Conservation (phyloP, 2,888 invertebrate genomes). For the Slavum lentiscoides region DNA sequence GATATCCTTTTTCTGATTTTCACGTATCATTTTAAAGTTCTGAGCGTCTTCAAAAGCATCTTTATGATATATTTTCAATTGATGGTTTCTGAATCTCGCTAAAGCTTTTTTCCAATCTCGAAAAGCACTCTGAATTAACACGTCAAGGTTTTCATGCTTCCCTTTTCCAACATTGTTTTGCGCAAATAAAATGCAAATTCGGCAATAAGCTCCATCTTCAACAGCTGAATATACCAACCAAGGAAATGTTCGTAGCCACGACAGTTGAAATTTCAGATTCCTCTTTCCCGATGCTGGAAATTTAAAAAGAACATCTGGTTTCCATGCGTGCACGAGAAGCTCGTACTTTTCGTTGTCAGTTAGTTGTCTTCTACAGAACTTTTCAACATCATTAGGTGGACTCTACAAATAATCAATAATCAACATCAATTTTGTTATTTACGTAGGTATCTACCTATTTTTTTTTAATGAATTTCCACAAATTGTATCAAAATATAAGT, state of each 20-base stretch:
- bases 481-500: too few species aligned
- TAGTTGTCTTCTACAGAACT: not conserved
- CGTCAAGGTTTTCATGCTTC: not conserved
- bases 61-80: not conserved
- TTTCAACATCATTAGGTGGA: too few species aligned
- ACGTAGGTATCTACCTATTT: too few species aligned
- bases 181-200: not conserved
- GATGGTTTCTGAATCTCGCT: not conserved
- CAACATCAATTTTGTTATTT: too few species aligned
- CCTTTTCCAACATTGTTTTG: not conserved
- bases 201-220: not conserved
- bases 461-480: too few species aligned
- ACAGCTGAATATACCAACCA: not conserved
- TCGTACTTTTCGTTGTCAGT: conserved; percentile 5
- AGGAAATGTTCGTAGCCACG: not conserved
- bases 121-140: not conserved
- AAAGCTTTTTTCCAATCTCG: not conserved
- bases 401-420: too few species aligned
- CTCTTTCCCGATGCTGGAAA: not conserved
- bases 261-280: not conserved
- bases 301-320: not conserved
- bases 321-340: not conserved
- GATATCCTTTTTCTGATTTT: not conserved
- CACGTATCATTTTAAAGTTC: not conserved
- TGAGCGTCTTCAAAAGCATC: not conserved